These are phyloP conservation scores for Tribolium castaneum DNA, from an alignment of 1,140 invertebrate species.

Conservation along the genomic window DNA sequence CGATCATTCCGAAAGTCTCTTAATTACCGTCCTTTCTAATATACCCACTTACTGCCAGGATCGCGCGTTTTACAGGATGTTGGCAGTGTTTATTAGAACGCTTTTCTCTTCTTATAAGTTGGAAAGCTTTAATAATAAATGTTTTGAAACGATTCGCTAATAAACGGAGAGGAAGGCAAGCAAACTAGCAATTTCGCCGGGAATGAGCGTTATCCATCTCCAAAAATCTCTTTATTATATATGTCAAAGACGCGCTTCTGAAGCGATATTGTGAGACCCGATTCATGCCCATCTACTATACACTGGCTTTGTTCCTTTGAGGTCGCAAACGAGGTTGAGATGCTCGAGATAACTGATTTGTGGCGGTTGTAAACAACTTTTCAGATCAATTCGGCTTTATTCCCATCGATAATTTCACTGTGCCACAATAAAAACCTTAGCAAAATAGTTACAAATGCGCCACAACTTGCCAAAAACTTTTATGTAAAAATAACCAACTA, in stretches of 20 bases:
- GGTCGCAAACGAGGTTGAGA: not conserved
- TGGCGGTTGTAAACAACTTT: not conserved
- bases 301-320: not conserved
- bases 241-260: not conserved
- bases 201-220: slow-evolving; percentile 23
- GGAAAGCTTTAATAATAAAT: slow-evolving; percentile 29
- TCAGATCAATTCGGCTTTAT: not conserved
- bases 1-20: slow-evolving; percentile 31
- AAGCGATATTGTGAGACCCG: slow-evolving; percentile 8
- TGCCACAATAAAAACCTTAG: not conserved
- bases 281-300: not conserved
- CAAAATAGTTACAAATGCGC: not conserved
- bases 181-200: slow-evolving; percentile 13
- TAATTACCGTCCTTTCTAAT: slow-evolving; percentile 33
- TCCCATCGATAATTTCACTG: not conserved
- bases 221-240: slow-evolving; percentile 16
- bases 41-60: slow-evolving; percentile 29
- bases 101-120: slow-evolving; percentile 26
- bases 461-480: too few species aligned
- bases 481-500: too few species aligned
- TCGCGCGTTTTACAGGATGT: slow-evolving; percentile 27
- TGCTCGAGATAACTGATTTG: not conserved
- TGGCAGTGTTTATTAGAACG: slow-evolving; percentile 28
- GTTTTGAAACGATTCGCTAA: slow-evolving; percentile 28
- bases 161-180: slow-evolving; percentile 7